phyloP scores from a whole-genome alignment of 2,888 invertebrate genomes.

The Drosophila pegasa region DNA sequence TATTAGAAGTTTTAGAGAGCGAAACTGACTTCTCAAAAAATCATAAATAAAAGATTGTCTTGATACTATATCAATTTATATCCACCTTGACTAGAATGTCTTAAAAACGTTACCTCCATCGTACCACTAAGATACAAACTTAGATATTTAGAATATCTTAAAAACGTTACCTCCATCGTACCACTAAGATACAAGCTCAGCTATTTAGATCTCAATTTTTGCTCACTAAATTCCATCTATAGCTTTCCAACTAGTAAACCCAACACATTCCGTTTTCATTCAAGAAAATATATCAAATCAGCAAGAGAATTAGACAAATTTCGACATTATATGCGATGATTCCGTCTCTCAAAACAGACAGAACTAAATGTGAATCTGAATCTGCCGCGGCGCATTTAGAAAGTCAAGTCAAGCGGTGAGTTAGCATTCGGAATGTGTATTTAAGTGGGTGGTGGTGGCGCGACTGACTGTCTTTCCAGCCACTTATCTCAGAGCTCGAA shows the following conservation, averaged over 20 bases:
- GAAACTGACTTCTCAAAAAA: too few relatives aligned
- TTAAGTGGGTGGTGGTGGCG: constrained; percentile 32
- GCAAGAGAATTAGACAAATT: not conserved
- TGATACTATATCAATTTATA: too few relatives aligned
- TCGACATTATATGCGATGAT: not conserved
- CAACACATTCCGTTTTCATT: not conserved
- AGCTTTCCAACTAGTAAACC: not conserved
- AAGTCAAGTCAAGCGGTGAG: constrained; percentile 25
- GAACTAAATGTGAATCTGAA: not conserved
- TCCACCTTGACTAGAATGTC: too few relatives aligned
- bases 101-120: too few relatives aligned
- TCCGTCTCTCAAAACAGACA: not conserved
- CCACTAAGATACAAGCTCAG: too few relatives aligned
- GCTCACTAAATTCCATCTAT: not conserved
- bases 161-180: too few relatives aligned
- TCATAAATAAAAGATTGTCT: too few relatives aligned
- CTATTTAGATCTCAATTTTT: not conserved
- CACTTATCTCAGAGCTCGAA: constrained; percentile 35
- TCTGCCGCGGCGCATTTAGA: constrained; percentile 21
- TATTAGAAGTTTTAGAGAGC: too few relatives aligned
- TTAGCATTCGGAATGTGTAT: constrained; percentile 6
- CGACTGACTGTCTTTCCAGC: constrained; percentile 18
- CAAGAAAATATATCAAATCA: not conserved
- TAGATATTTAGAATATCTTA: too few relatives aligned
- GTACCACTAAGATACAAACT: too few relatives aligned